phyloP scores from a whole-genome alignment of 2,888 invertebrate species.

The Nesidiocoris tenuis region DNA sequence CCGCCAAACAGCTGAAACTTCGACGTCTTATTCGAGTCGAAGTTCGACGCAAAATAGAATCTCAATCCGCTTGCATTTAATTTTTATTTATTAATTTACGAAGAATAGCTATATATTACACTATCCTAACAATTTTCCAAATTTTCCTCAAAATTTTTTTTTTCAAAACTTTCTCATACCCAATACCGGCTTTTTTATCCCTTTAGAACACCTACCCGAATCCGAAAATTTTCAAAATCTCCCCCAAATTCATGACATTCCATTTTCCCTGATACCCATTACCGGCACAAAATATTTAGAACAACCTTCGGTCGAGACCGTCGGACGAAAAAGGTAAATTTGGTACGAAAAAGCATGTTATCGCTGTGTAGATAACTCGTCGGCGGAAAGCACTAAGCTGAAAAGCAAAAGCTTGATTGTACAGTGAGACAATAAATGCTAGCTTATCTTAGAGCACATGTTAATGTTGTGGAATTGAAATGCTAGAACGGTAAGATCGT shows the following conservation, averaged over 20 bases:
- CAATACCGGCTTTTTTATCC: no score
- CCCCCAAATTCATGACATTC: background rate
- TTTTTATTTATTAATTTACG: no score
- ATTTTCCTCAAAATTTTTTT: no score
- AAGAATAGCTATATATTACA: no score
- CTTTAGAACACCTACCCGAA: no score
- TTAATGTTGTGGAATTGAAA: constrained; percentile 15
- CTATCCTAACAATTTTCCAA: no score
- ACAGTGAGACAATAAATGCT: constrained; percentile 1
- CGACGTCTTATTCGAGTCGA: background rate
- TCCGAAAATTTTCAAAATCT: no score
- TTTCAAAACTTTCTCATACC: no score
- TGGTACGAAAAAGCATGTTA: constrained; percentile 25
- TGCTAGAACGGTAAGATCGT: background rate
- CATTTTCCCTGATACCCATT: background rate
- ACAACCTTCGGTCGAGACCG: constrained; percentile 32
- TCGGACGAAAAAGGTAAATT: constrained; percentile 33
- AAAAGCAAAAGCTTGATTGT: constrained; percentile 15
- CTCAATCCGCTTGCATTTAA: no score
- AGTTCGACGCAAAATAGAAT: background rate
- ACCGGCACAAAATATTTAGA: background rate
- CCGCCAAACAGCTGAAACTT: background rate
- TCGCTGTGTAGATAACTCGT: constrained; percentile 23
- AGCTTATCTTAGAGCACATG: constrained; percentile 24
- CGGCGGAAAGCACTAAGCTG: constrained; percentile 6